phyloP scores from a whole-genome alignment of 2,113 vertebrate genomes.

The Helogale parvula region DNA sequence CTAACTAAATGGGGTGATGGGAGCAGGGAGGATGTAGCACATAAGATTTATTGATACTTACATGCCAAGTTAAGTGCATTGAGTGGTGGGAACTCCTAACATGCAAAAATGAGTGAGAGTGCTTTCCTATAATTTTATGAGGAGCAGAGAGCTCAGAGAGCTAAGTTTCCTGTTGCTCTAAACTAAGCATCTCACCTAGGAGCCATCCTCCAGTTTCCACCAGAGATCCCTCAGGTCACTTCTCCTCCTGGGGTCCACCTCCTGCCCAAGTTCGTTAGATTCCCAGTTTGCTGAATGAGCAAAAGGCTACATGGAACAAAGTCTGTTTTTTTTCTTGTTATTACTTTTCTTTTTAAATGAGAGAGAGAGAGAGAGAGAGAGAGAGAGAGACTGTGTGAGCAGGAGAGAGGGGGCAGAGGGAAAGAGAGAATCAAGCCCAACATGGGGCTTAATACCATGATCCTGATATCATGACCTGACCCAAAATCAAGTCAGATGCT shows the following conservation, averaged over 20 bases:
- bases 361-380: too few species aligned
- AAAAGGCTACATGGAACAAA: not conserved
- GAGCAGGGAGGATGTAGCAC: not conserved
- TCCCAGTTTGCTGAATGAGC: fast-evolving
- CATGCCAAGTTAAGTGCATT: not conserved
- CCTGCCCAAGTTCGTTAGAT: fast-evolving
- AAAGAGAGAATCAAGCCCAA: too few species aligned
- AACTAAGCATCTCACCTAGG: not conserved
- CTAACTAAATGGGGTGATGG: not conserved
- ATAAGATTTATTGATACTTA: not conserved
- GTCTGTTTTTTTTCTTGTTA: too few species aligned
- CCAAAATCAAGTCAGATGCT: too few species aligned
- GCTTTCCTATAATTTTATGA: not conserved
- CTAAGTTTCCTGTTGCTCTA: not conserved
- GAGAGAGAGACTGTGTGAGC: too few species aligned
- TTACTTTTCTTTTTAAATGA: too few species aligned
- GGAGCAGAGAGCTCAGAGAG: not conserved
- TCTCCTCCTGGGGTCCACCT: not conserved
- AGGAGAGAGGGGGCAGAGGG: too few species aligned
- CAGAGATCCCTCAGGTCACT: not conserved
- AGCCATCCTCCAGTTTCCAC: not conserved
- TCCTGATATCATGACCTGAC: too few species aligned
- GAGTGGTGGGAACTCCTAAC: not conserved
- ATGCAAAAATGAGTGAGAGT: not conserved
- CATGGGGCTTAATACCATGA: too few species aligned